Evolutionary conservation across 2,797 vertebrate genomes (phyloP), one percentile per base, ranked within the genome.

Genomic region (Atherinosoma microstoma): DNA sequence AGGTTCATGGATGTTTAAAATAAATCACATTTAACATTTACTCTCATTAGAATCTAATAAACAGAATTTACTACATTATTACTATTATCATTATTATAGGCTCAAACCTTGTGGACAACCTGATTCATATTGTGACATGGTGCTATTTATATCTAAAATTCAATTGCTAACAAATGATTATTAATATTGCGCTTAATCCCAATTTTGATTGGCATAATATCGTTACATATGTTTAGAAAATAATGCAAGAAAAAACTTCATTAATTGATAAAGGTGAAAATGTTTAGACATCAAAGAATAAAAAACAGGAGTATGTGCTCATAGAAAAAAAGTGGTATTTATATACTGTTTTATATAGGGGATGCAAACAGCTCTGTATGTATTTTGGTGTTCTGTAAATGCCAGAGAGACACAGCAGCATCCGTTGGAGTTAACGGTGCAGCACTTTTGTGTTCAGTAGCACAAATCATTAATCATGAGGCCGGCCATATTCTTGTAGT

Each of bases 391-490:
- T 94, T 96, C 95, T 94, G 96, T 95, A 98, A 97, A 98, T 98
- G 97, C 97, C 97, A 97, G 95, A 89, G 95, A 95, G 95, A 96
- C 93, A 95, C 96, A 93, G 91, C 84, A 92, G 96, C 96, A 95
- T 96, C 95, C 95, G 91, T 94, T 94, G 94, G 96, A 98, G 97
- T 98, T 99, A 99, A 98, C 98, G 95, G 96, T 96, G 98, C 96
- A 96, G 97, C 96, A 98, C 97, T 99, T 99, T 97, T 99, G 97
- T 99, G 97, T 98, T 98, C 96, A 96, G 94, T 93, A 99, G 97
- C 97, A 97, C 98, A 98, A 99, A 98, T 98, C 98, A 99, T 99
- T 99, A 99, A 99, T 99, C 98, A 99, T 98, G 96, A 97, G 95
- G 95, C 96, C 94, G 97, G 97, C 98, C 97, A 97, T 99, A 98